phyloP scores from a whole-genome alignment of 2,113 vertebrate species.

The Apus apus region DNA sequence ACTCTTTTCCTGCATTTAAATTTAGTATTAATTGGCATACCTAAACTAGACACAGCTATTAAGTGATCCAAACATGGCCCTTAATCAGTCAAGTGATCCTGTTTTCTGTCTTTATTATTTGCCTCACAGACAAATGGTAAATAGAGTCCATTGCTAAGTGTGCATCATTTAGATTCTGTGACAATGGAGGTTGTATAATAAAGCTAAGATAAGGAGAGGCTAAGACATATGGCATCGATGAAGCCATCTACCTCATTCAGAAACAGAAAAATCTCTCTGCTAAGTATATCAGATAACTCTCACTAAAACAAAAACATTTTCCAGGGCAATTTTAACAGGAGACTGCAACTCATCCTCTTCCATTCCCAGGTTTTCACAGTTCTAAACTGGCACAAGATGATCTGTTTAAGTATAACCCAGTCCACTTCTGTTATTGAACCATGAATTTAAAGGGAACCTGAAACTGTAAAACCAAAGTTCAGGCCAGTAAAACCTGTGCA shows the following conservation, averaged over 20 bases:
- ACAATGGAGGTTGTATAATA: background rate
- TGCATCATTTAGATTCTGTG: background rate
- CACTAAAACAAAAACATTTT: background rate
- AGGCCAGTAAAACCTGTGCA: background rate
- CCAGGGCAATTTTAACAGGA: background rate
- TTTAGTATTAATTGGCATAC: background rate
- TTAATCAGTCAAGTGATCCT: background rate
- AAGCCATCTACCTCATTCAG: background rate
- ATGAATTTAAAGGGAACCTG: background rate
- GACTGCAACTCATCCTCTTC: background rate
- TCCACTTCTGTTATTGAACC: background rate
- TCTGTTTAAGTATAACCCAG: background rate
- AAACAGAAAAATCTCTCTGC: constrained; percentile 3
- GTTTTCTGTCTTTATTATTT: background rate
- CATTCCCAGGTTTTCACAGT: background rate
- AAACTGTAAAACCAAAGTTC: background rate
- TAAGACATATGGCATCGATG: background rate
- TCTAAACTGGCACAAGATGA: background rate
- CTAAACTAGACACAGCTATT: background rate
- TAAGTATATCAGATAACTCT: background rate
- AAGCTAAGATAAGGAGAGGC: background rate
- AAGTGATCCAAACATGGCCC: background rate
- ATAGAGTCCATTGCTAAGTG: background rate
- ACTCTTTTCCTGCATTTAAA: background rate
- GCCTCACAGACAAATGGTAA: background rate